These are phyloP conservation scores for Pseudanteris insignis DNA, from an alignment of 2,888 invertebrate genomes.

Conservation along the genomic window DNA sequence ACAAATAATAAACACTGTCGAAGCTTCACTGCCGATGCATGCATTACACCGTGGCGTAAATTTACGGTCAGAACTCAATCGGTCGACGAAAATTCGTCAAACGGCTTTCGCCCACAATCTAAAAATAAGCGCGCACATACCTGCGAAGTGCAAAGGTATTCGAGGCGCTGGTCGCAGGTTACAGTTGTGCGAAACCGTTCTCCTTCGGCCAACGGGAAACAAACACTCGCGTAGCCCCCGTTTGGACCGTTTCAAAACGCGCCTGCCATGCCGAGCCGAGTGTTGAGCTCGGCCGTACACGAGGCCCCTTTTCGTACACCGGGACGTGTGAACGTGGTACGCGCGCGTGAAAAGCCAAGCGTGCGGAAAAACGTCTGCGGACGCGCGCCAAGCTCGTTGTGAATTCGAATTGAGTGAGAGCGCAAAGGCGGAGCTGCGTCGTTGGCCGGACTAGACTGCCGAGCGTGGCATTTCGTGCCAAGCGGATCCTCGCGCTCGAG, in stretches of 20 bases:
- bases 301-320: too few relatives aligned
- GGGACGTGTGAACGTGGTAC: too few relatives aligned
- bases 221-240: constrained; percentile 12
- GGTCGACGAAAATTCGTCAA: constrained; percentile 16
- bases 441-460: constrained; percentile 21
- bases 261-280: too few relatives aligned
- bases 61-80: background rate
- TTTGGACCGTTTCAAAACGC: background rate
- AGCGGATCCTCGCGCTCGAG: constrained; percentile 42
- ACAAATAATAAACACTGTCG: too few relatives aligned
- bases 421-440: too few relatives aligned
- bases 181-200: constrained; percentile 27
- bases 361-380: too few relatives aligned
- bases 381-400: too few relatives aligned
- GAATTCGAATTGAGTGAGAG: too few relatives aligned
- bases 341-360: too few relatives aligned
- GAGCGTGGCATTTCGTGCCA: constrained; percentile 41
- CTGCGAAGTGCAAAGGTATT: constrained; percentile 36
- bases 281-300: too few relatives aligned
- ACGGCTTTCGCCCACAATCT: constrained; percentile 23
- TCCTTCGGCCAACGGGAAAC: constrained; percentile 19
- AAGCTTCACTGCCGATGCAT: too few relatives aligned
- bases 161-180: constrained; percentile 22
- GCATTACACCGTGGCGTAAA: too few relatives aligned
- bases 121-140: constrained; percentile 36